phyloP scores from a whole-genome alignment of 2,797 vertebrate species.

The Phalanger gymnotis region DNA sequence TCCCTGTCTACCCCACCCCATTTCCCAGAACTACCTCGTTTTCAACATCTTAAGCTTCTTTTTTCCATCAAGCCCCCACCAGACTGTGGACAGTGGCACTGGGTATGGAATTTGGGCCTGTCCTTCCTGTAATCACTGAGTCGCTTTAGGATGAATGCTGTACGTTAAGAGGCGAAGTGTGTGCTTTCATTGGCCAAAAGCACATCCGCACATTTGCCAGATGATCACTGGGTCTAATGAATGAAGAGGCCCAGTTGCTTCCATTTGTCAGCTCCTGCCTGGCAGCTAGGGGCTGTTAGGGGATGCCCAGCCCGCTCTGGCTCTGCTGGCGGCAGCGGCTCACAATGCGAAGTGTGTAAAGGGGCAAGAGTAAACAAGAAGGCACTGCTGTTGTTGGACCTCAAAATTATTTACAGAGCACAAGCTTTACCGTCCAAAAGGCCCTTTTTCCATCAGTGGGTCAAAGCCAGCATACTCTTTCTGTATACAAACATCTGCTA shows the following conservation, averaged over 20 bases:
- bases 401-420: conserved; percentile 70
- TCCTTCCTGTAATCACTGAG: conserved; percentile 20
- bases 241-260: conserved; percentile 54
- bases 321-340: conserved; percentile 23
- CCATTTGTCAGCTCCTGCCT: conserved; percentile 50
- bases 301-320: not conserved
- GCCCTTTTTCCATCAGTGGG: conserved; percentile 55
- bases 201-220: conserved; percentile 55
- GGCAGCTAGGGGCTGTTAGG: not conserved
- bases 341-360: conserved; percentile 4
- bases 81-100: not conserved
- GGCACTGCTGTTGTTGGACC: conserved; percentile 66
- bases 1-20: not conserved
- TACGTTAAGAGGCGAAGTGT: conserved; percentile 22
- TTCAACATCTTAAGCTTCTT: conserved; percentile 32
- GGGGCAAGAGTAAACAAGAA: conserved; percentile 48
- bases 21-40: not conserved
- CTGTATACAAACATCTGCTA: conserved; percentile 60
- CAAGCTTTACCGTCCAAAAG: conserved; percentile 66
- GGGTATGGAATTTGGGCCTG: not conserved
- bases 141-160: conserved; percentile 11
- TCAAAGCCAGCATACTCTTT: conserved; percentile 66
- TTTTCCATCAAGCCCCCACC: not conserved
- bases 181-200: conserved; percentile 27
- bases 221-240: conserved; percentile 61